Evolutionary conservation across 2,113 vertebrate genomes (phyloP).

Genomic region (Atlantisia rogersi): DNA sequence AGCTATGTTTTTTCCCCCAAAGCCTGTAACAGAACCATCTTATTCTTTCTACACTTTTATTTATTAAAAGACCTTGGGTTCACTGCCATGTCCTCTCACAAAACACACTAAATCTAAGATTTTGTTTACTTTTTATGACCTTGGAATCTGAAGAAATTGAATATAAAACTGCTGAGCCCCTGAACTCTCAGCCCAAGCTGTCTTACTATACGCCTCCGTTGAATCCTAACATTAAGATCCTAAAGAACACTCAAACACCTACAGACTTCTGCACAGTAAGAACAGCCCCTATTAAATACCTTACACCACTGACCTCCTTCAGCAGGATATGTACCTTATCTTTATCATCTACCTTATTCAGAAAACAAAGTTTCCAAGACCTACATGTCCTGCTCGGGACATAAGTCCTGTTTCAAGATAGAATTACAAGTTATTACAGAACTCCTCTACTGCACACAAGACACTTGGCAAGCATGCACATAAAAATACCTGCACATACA

Average conservation of each 20-base stretch:
- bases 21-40: background rate
- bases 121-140: background rate
- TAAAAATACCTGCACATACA: background rate
- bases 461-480: background rate
- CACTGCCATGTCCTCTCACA: background rate
- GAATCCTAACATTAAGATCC: background rate
- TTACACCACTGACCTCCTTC: background rate
- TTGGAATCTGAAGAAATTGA: background rate
- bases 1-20: background rate
- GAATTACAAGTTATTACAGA: background rate
- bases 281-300: background rate
- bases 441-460: background rate
- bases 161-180: background rate
- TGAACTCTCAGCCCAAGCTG: background rate
- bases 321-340: background rate
- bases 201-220: background rate
- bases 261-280: background rate
- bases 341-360: background rate
- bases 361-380: background rate
- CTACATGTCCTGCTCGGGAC: background rate
- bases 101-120: background rate
- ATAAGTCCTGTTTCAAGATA: background rate
- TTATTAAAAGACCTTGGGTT: background rate
- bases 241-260: background rate
- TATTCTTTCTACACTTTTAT: background rate